phyloP scores from a whole-genome alignment of 1,140 invertebrate genomes.

The Chlorops oryzae region DNA sequence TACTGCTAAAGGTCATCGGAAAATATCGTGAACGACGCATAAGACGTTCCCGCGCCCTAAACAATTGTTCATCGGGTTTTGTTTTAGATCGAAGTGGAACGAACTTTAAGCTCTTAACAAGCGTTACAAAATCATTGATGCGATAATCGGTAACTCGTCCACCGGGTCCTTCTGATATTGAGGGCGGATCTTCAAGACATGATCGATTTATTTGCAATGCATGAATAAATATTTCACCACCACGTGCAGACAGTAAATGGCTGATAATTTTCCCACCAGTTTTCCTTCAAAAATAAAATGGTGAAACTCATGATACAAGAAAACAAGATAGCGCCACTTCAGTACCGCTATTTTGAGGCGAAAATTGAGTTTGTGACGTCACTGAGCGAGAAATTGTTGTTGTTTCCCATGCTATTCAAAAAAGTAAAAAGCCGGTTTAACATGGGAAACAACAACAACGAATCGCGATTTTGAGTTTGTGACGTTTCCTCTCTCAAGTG shows the following conservation, averaged over 20 bases:
- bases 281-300: conserved; percentile 52
- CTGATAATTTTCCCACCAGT: conserved; percentile 83
- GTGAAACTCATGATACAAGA: no score
- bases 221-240: conserved; percentile 94
- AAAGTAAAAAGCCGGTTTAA: no score
- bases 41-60: conserved; percentile 62
- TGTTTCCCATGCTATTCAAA: no score
- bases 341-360: no score
- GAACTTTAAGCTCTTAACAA: conserved; percentile 81
- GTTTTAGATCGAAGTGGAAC: conserved; percentile 57
- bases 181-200: conserved; percentile 89
- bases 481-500: no score
- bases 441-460: no score
- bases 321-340: no score
- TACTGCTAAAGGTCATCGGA: conserved; percentile 72
- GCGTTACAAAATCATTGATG: conserved; percentile 74
- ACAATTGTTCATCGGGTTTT: conserved; percentile 43
- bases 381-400: no score
- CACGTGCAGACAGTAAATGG: conserved; percentile 88
- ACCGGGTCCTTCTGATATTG: conserved; percentile 88
- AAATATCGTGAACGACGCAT: conserved; percentile 81
- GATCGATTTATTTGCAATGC: conserved; percentile 78
- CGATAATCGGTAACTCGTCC: conserved; percentile 92
- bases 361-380: no score
- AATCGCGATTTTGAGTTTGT: no score